A percentile compares a stretch with the other conserved stretches of the same genome.
phyloP scores from a whole-genome alignment of 2,797 vertebrate species.

The Rousettus madagascariensis region DNA sequence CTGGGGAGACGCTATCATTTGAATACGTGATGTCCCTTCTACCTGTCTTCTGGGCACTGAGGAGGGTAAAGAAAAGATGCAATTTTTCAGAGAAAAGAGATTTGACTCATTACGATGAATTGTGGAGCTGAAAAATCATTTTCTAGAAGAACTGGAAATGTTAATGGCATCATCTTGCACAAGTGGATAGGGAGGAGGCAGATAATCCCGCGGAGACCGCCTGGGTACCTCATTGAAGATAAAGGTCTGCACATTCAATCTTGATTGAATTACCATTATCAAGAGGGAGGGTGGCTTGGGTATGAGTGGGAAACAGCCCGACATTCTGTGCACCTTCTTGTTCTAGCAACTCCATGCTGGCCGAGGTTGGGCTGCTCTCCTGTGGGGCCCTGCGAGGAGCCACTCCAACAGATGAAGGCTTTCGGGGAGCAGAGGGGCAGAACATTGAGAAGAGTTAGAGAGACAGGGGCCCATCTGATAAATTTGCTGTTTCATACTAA shows the following conservation, averaged over 20 bases:
- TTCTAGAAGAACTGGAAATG: slow-evolving; percentile 75
- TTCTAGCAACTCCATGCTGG: not conserved
- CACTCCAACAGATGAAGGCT: not conserved
- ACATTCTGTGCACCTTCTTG: not conserved
- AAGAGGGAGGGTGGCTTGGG: not conserved
- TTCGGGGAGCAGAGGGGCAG: fast-evolving
- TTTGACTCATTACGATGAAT: slow-evolving; percentile 74
- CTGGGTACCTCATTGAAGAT: slow-evolving; percentile 49
- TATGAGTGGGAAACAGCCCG: not conserved
- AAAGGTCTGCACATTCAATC: slow-evolving; percentile 69
- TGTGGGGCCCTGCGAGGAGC: not conserved
- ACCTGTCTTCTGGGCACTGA: slow-evolving; percentile 36
- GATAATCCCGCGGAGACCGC: slow-evolving; percentile 65
- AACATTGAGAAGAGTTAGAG: fast-evolving
- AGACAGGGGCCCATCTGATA: fast-evolving
- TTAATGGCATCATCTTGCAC: slow-evolving; percentile 74
- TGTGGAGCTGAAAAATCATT: slow-evolving; percentile 64
- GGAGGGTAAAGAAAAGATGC: slow-evolving; percentile 56
- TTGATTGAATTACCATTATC: slow-evolving; percentile 53
- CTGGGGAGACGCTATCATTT: slow-evolving; percentile 8
- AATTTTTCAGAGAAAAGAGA: slow-evolving; percentile 76
- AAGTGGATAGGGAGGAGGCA: slow-evolving; percentile 52
- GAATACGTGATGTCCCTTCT: slow-evolving; percentile 36
- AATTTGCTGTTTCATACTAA: not conserved
- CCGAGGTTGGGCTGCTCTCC: not conserved